Evolutionary conservation across 2,797 vertebrate genomes (phyloP).

Genomic region (Crenichthys baileyi): DNA sequence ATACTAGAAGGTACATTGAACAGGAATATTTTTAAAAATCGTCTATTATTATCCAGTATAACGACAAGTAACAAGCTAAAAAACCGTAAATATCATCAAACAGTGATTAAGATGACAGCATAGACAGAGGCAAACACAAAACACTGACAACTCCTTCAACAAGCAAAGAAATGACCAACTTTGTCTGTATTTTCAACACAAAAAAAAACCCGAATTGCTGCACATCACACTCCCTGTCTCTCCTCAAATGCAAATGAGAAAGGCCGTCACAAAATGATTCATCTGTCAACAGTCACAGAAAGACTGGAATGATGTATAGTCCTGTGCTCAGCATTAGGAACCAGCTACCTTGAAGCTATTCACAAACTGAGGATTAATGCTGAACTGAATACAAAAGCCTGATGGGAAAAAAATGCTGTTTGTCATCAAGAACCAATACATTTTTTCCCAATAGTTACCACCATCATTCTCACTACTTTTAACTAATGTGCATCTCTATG

Average conservation of each 20-base stretch:
- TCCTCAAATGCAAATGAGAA: conserved; percentile 47
- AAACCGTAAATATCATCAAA: background rate
- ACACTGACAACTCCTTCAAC: background rate
- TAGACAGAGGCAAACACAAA: background rate
- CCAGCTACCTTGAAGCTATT: conserved; percentile 58
- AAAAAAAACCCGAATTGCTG: conserved; percentile 23
- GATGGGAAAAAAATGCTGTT: background rate
- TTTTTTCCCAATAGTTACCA: background rate
- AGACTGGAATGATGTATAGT: conserved; percentile 72
- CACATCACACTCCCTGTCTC: conserved; percentile 22
- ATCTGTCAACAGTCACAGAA: conserved; percentile 68
- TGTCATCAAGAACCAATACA: background rate
- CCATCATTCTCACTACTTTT: background rate
- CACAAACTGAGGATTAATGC: conserved; percentile 41
- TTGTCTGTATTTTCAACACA: conserved; percentile 47
- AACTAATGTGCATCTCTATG: background rate
- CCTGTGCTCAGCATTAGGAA: conserved; percentile 50
- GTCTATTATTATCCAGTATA: background rate
- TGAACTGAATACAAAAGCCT: conserved; percentile 8
- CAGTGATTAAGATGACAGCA: background rate
- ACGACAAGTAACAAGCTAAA: background rate
- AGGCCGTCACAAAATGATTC: conserved; percentile 53
- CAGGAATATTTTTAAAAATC: background rate
- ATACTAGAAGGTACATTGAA: background rate
- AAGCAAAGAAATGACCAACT: background rate